A percentile compares a stretch with the other conserved stretches of the same genome.
Evolutionary conservation across 2,113 vertebrate species (phyloP).

Genomic region (Peucedramus taeniatus): DNA sequence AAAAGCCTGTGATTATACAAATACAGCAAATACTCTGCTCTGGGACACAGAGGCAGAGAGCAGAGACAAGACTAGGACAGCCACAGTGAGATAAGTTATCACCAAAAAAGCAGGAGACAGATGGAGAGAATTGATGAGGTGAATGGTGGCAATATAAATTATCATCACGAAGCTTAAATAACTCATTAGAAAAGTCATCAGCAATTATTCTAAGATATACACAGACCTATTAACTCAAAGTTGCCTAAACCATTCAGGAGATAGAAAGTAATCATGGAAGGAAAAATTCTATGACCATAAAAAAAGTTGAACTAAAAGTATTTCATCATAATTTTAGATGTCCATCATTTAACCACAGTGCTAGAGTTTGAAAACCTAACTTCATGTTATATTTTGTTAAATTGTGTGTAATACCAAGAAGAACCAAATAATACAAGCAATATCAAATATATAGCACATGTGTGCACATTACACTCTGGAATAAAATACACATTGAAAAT

Average conservation of each 20-base stretch:
- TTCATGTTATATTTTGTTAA: not conserved
- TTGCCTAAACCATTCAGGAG: not conserved
- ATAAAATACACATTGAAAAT: not conserved
- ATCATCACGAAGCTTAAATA: not conserved
- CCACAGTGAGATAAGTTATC: not conserved
- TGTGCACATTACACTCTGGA: not conserved
- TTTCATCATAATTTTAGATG: not conserved
- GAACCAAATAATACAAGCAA: not conserved
- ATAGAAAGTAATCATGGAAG: not conserved
- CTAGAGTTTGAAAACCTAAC: not conserved
- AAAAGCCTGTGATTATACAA: not conserved
- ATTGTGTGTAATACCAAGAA: not conserved
- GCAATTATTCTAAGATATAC: not conserved
- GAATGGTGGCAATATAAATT: not conserved
- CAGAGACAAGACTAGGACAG: not conserved
- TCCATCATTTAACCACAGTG: not conserved
- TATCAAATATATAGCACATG: not conserved
- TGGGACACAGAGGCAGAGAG: not conserved
- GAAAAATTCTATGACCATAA: not conserved
- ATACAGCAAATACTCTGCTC: not conserved
- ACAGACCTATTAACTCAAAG: not conserved
- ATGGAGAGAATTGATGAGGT: not conserved
- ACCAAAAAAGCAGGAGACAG: not conserved
- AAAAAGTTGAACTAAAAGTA: accelerated
- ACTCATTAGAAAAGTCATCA: not conserved